Base-by-base conservation (phyloP, 2,888 invertebrate species). In the Drosophila diplacantha region DNA sequence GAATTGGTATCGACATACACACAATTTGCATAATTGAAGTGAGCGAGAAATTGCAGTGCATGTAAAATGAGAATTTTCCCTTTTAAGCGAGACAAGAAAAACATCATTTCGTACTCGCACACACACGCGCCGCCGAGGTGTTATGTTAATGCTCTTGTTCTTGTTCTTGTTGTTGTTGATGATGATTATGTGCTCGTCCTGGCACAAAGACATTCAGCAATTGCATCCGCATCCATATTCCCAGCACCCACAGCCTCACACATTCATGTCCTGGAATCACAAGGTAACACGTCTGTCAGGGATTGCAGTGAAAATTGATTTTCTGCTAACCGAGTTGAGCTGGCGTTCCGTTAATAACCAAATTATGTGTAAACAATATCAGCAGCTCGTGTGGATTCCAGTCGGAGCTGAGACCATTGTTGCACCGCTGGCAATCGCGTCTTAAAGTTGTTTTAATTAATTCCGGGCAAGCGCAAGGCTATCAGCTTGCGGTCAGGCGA, bases 21-120 rank as follows among this genome's bases (percentile, higher is more conserved):
- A 81, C 78, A 74, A 81, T 79, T 79, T 79, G 74, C 78, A 79
- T 79, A 79, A 79, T 79, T 79, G 81, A 81, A 79, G 81, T 74
- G 78, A 75, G 75, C 74, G 75, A 69, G 81, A 78, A 74, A 81
- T 72, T 81, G 81, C 78, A 79, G 72, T 35, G 72, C 81, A 75
- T 78, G 63, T 81, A 74, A 74, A 81, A 78, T 70, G 74, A 75
- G 78, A 71, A 71, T 75, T 75, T 75, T 69, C 68, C 64, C 57
- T 69, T 74, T 70, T 59, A 64, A 69, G 69, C 58, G 67, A 31
- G 31, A 46, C 44, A 46, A 31, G 44, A 72, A 70, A 63, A 74
- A 68, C 67, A 77, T 62, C 52, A 72, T 71, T 66, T 62, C 62
- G 52, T 41, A 56, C 47, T 43, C 50, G 34, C 29, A 39, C 24